phyloP scores from a whole-genome alignment of 2,797 vertebrate genomes.

The Alca torda region DNA sequence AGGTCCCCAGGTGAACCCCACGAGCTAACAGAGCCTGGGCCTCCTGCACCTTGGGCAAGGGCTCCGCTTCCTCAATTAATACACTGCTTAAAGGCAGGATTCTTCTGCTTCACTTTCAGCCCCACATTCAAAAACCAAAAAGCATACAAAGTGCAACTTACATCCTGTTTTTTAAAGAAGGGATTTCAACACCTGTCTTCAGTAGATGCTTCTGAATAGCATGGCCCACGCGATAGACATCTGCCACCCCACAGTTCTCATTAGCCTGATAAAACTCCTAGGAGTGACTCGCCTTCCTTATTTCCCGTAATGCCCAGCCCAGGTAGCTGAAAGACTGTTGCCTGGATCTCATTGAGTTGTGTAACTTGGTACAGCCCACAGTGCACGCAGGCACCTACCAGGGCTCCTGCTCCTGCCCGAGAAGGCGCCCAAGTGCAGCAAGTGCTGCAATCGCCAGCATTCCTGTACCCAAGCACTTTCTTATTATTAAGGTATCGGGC shows the following conservation, averaged over 20 bases:
- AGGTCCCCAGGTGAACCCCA: neutral
- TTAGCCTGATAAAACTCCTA: neutral
- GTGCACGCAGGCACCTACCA: no score
- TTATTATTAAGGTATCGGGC: rapidly evolving
- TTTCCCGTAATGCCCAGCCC: neutral
- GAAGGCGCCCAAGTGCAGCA: neutral
- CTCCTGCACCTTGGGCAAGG: rapidly evolving
- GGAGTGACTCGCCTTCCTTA: rapidly evolving
- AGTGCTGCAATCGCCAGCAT: rapidly evolving
- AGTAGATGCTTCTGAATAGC: neutral
- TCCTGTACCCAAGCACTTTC: neutral
- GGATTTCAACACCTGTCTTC: rapidly evolving
- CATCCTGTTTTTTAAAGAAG: neutral
- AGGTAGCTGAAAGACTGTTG: neutral
- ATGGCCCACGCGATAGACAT: rapidly evolving
- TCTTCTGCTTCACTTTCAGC: neutral
- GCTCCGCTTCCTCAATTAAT: rapidly evolving
- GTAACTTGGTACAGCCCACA: neutral
- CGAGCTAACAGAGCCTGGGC: neutral
- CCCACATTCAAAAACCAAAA: neutral
- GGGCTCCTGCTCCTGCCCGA: neutral
- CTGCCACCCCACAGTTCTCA: rapidly evolving
- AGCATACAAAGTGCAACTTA: neutral
- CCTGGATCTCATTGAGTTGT: neutral
- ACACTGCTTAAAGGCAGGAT: neutral